Base-by-base conservation (phyloP, 2,888 invertebrate genomes). In the Melipona beecheii region DNA sequence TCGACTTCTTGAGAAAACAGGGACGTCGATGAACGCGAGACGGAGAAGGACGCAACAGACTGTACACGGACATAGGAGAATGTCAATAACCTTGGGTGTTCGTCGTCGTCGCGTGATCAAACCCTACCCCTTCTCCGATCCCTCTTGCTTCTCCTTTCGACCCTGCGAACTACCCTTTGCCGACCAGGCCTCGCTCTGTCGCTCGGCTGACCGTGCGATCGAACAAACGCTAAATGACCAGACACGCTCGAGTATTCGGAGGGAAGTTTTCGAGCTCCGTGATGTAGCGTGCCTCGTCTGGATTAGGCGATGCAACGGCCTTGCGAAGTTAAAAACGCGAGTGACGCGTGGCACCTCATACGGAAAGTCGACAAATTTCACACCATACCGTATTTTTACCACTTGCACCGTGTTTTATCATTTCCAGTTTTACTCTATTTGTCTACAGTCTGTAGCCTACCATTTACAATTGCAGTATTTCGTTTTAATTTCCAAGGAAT, bases 1-100 rank as follows among this genome's bases (percentile, higher is more conserved):
- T 54, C 64, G 43, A 27, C 65, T 21, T 54, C 49, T 31, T 49
- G 43, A 65, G 65, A 54, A 27, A 49, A 70, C 31, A 49, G 36
- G 11, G 19, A 72, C 50, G 36, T 17, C 27, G 54, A 54, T 6
- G 17, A 21, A 49, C 21, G 24, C 24, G 54, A 13, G 60, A 54
- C 31, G 27, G 19, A 77, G 49, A 65, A 58, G 49, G 60, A 58
- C 36, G 19, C 17, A 62, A 62, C 36, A 43, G 15, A 19, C 15
- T 31, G 60, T 49, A 24, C 64, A 52, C 78, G 49, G 43, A 79
- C 69, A 62, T 66, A 71, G 65, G 62, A 80, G 81, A 31, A 91
- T 90, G 93, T 93, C 92, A 92, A 92, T 93, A 93, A 93, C 92
- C 92, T 91, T 91, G 86, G 91, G 84, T 85, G 81, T 81, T 77